Evolutionary conservation across 1,140 invertebrate genomes (phyloP).

Genomic region (Charaxes varanes): DNA sequence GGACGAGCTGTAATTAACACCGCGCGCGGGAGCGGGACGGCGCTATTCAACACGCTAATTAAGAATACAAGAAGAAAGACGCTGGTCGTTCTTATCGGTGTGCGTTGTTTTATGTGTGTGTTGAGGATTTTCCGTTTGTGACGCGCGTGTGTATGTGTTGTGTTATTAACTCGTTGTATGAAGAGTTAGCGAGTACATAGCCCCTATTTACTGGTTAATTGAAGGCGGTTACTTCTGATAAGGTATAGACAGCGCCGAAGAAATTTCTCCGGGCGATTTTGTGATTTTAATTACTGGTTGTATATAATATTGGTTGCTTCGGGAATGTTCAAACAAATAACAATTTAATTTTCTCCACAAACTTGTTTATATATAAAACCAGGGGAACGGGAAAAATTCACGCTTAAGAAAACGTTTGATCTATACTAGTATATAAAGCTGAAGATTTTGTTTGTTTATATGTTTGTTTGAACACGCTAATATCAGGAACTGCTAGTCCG

Average conservation of each 20-base stretch:
- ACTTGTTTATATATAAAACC: no score
- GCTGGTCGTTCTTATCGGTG: slow-evolving; percentile 50
- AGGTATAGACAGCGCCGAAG: slow-evolving; percentile 42
- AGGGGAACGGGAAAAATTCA: no score
- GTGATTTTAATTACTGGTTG: slow-evolving; percentile 11
- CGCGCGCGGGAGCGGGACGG: slow-evolving; percentile 36
- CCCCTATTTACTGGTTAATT: slow-evolving; percentile 67
- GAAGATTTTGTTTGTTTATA: no score
- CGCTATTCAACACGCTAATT: slow-evolving; percentile 65
- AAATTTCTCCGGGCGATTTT: slow-evolving; percentile 16
- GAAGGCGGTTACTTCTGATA: slow-evolving; percentile 64
- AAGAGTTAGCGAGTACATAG: slow-evolving; percentile 65
- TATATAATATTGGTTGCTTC: slow-evolving; percentile 1
- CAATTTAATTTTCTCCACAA: no score
- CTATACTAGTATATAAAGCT: no score
- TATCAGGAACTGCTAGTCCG: no score
- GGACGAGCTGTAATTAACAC: slow-evolving; percentile 65
- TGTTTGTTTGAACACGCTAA: no score
- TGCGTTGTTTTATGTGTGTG: slow-evolving; percentile 46
- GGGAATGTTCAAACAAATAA: no score
- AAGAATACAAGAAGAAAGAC: slow-evolving; percentile 74
- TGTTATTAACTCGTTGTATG: slow-evolving; percentile 72
- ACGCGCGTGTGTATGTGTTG: slow-evolving; percentile 49
- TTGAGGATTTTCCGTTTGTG: slow-evolving; percentile 51
- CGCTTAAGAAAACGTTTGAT: no score